Percentiles rank a stretch among this genome's conserved stretches.
phyloP scores from a whole-genome alignment of 2,797 vertebrate species.

The Otus scops region DNA sequence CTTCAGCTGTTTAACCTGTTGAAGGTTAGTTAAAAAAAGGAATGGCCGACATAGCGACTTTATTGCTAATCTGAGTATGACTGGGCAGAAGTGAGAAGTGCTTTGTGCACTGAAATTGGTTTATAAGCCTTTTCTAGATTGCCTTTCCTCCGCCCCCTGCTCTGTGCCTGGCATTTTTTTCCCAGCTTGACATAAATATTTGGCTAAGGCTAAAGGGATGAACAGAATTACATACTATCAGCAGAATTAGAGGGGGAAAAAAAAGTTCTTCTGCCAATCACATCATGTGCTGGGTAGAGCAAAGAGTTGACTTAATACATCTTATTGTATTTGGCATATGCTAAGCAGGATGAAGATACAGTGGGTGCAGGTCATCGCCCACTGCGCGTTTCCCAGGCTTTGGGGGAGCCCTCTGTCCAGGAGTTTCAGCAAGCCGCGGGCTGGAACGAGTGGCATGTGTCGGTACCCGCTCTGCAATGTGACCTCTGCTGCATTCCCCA shows the following conservation, averaged over 20 bases:
- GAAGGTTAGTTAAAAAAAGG: conserved; percentile 29
- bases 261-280: neutral
- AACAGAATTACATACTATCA: conserved; percentile 38
- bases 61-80: conserved; percentile 9
- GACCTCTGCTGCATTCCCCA: conserved; percentile 78
- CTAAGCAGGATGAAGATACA: conserved; percentile 22
- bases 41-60: neutral
- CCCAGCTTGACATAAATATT: conserved; percentile 60
- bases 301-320: conserved; percentile 23
- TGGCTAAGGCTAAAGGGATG: conserved; percentile 50
- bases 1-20: neutral
- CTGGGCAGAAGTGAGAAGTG: neutral
- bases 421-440: neutral
- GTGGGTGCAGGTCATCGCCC: conserved; percentile 73
- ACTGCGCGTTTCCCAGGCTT: conserved; percentile 67
- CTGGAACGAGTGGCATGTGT: conserved; percentile 59
- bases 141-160: neutral
- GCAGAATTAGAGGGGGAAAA: neutral
- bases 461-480: conserved; percentile 77
- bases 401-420: conserved; percentile 51
- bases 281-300: neutral
- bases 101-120: conserved; percentile 10
- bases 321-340: conserved; percentile 26
- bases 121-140: conserved; percentile 15
- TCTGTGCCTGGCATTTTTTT: conserved; percentile 48